These are phyloP conservation scores for Chaetogeoica ovagalla DNA, from an alignment of 2,888 invertebrate genomes.

Conservation along the genomic window DNA sequence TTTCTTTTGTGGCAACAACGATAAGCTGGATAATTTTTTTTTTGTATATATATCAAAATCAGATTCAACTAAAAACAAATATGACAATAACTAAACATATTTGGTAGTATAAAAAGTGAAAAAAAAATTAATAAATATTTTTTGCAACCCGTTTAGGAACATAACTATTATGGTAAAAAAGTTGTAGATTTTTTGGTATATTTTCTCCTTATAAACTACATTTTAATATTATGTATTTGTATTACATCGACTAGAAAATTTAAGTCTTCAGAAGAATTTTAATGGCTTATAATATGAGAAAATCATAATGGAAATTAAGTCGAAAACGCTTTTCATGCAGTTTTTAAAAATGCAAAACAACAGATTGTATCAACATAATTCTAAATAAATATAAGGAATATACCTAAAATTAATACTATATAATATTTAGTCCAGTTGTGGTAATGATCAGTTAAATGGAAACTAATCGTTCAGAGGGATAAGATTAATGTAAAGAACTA, in stretches of 20 bases:
- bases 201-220: slow-evolving; percentile 45
- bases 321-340: neutral
- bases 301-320: neutral
- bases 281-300: neutral
- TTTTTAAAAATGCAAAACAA: slow-evolving; percentile 16
- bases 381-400: neutral
- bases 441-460: neutral
- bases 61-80: neutral
- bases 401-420: slow-evolving; percentile 1
- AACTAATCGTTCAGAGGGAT: neutral
- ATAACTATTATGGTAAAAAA: slow-evolving; percentile 27
- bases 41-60: neutral
- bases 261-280: slow-evolving; percentile 43
- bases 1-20: too few species aligned
- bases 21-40: too few species aligned
- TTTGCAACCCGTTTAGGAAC: slow-evolving; percentile 51
- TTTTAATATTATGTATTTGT: slow-evolving; percentile 19
- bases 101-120: neutral
- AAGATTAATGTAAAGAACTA: neutral
- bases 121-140: neutral
- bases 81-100: neutral
- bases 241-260: slow-evolving; percentile 46
- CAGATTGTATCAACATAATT: slow-evolving; percentile 16
- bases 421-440: neutral
- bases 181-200: slow-evolving; percentile 34